Evolutionary conservation across 2,113 vertebrate species (phyloP).

Genomic region (Cichladusa arquata): DNA sequence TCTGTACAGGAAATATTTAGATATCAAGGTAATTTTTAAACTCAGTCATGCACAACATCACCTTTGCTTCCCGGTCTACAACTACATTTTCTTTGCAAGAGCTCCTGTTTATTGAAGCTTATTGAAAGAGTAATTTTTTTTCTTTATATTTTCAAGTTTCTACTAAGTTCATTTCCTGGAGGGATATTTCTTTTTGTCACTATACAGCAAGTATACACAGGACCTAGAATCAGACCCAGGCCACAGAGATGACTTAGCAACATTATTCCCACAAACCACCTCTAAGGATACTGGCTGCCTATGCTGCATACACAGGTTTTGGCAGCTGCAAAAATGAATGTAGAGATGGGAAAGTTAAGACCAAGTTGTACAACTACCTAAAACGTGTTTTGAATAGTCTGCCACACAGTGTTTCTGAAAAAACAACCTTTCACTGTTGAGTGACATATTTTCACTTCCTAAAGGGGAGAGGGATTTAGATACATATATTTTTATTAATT

Average conservation of each 20-base stretch:
- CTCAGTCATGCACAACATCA: not conserved
- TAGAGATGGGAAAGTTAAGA: not conserved
- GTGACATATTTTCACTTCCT: not conserved
- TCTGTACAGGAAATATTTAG: not conserved
- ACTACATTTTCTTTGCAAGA: not conserved
- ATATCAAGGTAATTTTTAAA: not conserved
- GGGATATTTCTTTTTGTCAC: not conserved
- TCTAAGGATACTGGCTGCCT: not conserved
- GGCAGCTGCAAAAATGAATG: not conserved
- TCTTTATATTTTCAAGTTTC: not conserved
- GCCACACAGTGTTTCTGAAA: not conserved
- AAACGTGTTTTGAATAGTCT: not conserved
- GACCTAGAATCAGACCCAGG: not conserved
- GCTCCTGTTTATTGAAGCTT: not conserved
- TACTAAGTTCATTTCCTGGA: not conserved
- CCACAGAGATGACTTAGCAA: not conserved
- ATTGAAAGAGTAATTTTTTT: not conserved
- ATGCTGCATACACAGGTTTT: not conserved
- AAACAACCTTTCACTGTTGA: not conserved
- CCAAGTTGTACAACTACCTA: not conserved
- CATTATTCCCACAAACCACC: not conserved
- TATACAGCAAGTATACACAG: not conserved
- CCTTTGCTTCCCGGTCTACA: not conserved
- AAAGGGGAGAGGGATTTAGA: not conserved
- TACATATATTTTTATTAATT: not conserved